Conservation (phyloP, 2,797 vertebrate species). For the Mus spretus region DNA sequence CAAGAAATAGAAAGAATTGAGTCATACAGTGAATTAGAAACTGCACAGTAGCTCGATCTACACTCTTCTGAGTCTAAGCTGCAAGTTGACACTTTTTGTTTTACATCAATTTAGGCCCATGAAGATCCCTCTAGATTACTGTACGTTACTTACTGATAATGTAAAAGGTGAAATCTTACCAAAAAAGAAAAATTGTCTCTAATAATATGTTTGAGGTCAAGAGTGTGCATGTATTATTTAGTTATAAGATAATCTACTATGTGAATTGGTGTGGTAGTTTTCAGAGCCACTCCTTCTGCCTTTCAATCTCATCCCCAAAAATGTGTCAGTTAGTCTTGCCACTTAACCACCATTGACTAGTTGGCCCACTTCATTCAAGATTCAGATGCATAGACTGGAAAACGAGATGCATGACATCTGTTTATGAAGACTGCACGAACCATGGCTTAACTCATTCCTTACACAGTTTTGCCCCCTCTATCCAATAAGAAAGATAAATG, state of each 20-base stretch:
- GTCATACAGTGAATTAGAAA: neutral
- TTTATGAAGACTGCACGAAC: neutral
- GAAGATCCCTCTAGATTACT: neutral
- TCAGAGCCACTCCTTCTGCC: neutral
- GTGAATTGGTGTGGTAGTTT: neutral
- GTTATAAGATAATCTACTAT: neutral
- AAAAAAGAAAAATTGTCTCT: neutral
- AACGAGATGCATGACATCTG: neutral
- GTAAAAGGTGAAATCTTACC: neutral
- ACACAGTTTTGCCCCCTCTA: neutral
- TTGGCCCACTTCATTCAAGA: neutral
- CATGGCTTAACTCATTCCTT: neutral
- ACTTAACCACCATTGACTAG: neutral
- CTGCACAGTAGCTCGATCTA: neutral
- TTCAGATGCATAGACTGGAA: neutral
- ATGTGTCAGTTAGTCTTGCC: neutral
- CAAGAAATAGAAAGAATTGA: neutral
- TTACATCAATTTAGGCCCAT: neutral
- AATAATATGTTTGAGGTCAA: neutral
- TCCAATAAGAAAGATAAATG: neutral
- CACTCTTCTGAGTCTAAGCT: neutral
- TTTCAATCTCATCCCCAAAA: neutral
- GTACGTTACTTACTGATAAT: slow-evolving; percentile 7
- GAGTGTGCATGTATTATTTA: neutral
- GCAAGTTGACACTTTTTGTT: neutral